A percentile compares a stretch with the other conserved stretches of the same genome.
Conservation (phyloP, 2,888 invertebrate species). For the Carterocephalus palaemon region DNA sequence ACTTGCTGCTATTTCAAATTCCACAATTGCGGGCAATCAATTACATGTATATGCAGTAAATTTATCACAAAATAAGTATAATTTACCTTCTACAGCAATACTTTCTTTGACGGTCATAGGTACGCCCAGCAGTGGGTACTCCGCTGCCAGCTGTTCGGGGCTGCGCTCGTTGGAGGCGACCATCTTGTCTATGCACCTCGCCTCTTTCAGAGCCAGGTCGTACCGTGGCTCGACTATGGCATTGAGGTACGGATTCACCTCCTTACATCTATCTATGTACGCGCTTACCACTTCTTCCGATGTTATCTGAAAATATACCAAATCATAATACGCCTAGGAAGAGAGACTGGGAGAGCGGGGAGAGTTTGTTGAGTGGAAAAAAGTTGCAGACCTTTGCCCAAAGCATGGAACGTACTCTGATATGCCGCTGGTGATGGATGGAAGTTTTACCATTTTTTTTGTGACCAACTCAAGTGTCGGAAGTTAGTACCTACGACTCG, state of each 20-base stretch:
- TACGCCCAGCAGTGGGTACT: conserved; percentile 88
- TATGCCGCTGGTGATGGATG: too few species aligned
- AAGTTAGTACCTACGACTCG: too few species aligned
- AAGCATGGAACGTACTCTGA: too few species aligned
- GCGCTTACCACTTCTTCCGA: conserved; percentile 84
- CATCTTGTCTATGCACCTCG: conserved; percentile 84
- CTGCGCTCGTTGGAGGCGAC: conserved; percentile 77
- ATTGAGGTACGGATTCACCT: conserved; percentile 88
- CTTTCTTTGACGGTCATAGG: conserved; percentile 93
- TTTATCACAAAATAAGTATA: too few species aligned
- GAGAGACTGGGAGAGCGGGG: too few species aligned
- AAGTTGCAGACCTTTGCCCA: too few species aligned
- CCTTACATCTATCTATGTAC: conserved; percentile 86
- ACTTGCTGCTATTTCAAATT: too few species aligned
- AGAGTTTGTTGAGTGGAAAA: too few species aligned
- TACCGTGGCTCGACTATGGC: conserved; percentile 89
- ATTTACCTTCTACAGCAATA: conserved; percentile 84
- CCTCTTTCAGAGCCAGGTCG: conserved; percentile 85
- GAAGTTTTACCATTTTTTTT: too few species aligned
- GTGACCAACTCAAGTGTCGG: too few species aligned
- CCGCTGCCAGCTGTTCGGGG: conserved; percentile 80
- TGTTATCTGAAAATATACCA: conserved; percentile 78
- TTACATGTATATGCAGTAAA: too few species aligned
- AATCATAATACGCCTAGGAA: background rate
- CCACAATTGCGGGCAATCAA: too few species aligned